Base-by-base conservation (phyloP, 2,113 vertebrate species). In the Brachyhypopomus gauderio region DNA sequence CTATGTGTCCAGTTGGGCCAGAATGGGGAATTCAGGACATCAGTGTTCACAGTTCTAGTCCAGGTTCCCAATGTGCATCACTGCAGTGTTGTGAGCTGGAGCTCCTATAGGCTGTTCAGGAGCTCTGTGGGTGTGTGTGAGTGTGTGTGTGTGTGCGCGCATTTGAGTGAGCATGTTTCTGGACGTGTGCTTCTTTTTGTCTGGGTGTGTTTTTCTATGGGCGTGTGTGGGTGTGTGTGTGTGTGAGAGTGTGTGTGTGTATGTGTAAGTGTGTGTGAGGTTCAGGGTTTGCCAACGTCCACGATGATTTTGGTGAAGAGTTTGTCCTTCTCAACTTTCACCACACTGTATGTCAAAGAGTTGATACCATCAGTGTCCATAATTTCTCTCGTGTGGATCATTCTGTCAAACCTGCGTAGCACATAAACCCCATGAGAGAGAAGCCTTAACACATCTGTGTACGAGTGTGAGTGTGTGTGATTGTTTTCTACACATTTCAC, bases 291-390 rank as follows among this genome's bases (percentile, higher is more conserved):
- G 41, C 95, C 94, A 22, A 95, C 86, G 79, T 95, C 94, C 91
- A 95, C 95, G 82, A 90, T 94, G 86, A 96, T 93, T 88, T 93
- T 91, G 83, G 95, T 95, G 87, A 93, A 96, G 22, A 96, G 91
- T 0, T 87, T 88, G 74, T 91, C 88, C 86, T 91, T 95, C 55
- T 95, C 85, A 80, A 85, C 75, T 63, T 87, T 85, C 85, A 94
- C 38, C 48, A 95, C 94, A 22, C 87, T 78, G 86, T 96, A 96
- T 1, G 78, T 87, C 2, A 96, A 91, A 0, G 92, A 89, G 74
- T 94, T 95, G 88, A 96, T 87, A 27, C 95, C 95, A 0, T 95
- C 94, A 5, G 72, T 91, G 17, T 87, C 88, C 94, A 96, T 96
- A 19, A 93, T 95, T 67, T 93, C 89, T 59, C 89, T 90, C 8